These are phyloP conservation scores for Macropis europaea DNA, from an alignment of 2,888 invertebrate genomes.

Conservation along the genomic window DNA sequence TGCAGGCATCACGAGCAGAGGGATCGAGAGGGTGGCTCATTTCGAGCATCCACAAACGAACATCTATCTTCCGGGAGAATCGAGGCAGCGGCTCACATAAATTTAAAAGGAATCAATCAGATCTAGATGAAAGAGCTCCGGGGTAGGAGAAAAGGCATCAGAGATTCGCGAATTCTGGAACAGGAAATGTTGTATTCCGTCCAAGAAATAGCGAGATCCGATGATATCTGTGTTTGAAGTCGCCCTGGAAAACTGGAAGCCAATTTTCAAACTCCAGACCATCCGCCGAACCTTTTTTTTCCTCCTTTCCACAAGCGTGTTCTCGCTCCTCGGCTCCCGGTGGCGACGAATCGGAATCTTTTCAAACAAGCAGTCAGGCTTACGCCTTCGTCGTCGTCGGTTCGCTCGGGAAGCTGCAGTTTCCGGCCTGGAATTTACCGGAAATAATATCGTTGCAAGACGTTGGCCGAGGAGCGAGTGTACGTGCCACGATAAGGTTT, in stretches of 20 bases:
- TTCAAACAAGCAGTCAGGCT: constrained; percentile 51
- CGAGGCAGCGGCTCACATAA: constrained; percentile 19
- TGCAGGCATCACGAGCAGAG: neutral
- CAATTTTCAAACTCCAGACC: constrained; percentile 51
- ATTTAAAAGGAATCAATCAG: constrained; percentile 53
- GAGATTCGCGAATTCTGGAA: constrained; percentile 10
- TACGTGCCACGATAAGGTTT: constrained; percentile 55
- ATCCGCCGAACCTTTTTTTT: neutral
- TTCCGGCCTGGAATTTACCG: constrained; percentile 63
- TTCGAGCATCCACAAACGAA: neutral
- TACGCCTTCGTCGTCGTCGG: constrained; percentile 43
- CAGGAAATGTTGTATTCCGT: constrained; percentile 52
- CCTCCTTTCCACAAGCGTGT: neutral
- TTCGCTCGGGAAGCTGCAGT: constrained; percentile 43
- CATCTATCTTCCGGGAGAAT: constrained; percentile 7
- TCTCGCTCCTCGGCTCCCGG: neutral
- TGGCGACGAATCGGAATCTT: constrained; percentile 40
- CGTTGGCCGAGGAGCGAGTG: constrained; percentile 33
- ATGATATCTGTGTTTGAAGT: constrained; percentile 56
- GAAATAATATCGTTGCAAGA: constrained; percentile 62
- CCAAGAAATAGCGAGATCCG: constrained; percentile 41
- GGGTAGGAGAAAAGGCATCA: neutral
- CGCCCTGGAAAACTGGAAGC: constrained; percentile 49
- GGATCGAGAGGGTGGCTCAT: neutral
- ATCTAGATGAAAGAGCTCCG: constrained; percentile 37